Percentiles rank a stretch among this genome's conserved stretches.
Conservation (phyloP, 2,888 invertebrate genomes). For the Griposia aprilina region DNA sequence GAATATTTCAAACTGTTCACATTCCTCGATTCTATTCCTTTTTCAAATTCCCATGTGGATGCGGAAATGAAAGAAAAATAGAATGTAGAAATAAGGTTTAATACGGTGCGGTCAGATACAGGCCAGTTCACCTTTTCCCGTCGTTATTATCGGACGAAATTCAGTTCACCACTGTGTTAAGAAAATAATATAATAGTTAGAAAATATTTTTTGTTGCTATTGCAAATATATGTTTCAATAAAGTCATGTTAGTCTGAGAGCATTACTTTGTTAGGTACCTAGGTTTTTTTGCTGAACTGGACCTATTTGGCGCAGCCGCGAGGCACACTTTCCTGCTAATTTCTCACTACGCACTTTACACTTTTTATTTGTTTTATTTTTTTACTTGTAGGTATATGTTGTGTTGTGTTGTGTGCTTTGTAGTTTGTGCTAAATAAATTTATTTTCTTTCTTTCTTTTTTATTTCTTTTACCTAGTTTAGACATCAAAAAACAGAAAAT, state of each 20-base stretch:
- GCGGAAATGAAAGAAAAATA: constrained; percentile 55
- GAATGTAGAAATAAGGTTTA: constrained; percentile 20
- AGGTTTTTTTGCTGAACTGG: too few species aligned
- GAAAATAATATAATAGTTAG: not conserved
- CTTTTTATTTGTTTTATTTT: too few species aligned
- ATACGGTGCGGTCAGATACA: constrained; percentile 8
- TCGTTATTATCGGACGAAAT: constrained; percentile 6
- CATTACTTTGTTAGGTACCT: too few species aligned
- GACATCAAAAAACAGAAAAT: too few species aligned
- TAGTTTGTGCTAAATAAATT: too few species aligned
- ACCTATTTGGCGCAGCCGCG: too few species aligned
- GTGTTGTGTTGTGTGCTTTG: too few species aligned
- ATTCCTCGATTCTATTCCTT: constrained; percentile 44
- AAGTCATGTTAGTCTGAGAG: not conserved
- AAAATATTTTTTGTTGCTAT: constrained; percentile 3
- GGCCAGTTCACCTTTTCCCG: constrained; percentile 14
- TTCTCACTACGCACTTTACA: too few species aligned
- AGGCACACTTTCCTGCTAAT: too few species aligned
- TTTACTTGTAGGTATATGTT: too few species aligned
- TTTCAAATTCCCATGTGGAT: constrained; percentile 40
- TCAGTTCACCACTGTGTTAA: not conserved
- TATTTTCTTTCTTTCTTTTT: too few species aligned
- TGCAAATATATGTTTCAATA: not conserved
- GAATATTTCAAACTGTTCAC: constrained; percentile 45
- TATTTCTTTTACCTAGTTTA: too few species aligned